Base-by-base conservation (phyloP, 37 sponge, comb jelly and placozoan species). In the Lycopodina hypogea region DNA sequence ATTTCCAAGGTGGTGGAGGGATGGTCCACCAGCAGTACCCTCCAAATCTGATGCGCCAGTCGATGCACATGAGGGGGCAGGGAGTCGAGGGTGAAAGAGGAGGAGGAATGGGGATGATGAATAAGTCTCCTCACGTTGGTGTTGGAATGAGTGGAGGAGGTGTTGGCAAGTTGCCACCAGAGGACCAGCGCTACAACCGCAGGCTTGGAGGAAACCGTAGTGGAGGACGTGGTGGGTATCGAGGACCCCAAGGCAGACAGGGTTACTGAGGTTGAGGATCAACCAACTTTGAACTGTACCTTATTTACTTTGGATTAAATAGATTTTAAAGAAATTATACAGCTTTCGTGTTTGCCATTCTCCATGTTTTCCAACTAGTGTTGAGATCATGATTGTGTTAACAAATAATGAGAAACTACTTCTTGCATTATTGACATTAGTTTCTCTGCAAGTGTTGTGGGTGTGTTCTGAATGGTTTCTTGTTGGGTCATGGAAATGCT, bases 101-200 rank as follows among this genome's bases (percentile, higher is more conserved):
- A 38, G 65, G 77, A 21, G 64, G 63, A 17, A 38, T 32, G 63
- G 64, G 65, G 0, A 77, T 64, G 63, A 7, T 64, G 65, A 26
- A 41, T 9, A 51, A 32, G 26, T 26, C 72, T 32, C 35, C 32
- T 14, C 66, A 48, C 35, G 50, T 35, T 42, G 69, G 52, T 8
- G 59, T 48, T 29, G 48, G 78, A 50, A 26, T 21, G 60, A 18
- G 41, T 0, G 45, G 61, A 15, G 71, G 71, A 42, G 56, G 74
- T 26, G 56, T 21, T 1, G 56, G 56, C 12, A 81, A 81, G 53
- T 35, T 81, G 61, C 82, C 82, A 1, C 82, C 82, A 12, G 82
- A 81, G 30, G 82, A 73, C 3, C 73, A 81, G 45, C 48, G 82
- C 6, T 81, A 81, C 82, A 81, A 81, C 40, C 73, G 74, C 22